These are phyloP conservation scores for Mionectes macconnelli DNA, from an alignment of 2,113 vertebrate species.

Conservation along the genomic window DNA sequence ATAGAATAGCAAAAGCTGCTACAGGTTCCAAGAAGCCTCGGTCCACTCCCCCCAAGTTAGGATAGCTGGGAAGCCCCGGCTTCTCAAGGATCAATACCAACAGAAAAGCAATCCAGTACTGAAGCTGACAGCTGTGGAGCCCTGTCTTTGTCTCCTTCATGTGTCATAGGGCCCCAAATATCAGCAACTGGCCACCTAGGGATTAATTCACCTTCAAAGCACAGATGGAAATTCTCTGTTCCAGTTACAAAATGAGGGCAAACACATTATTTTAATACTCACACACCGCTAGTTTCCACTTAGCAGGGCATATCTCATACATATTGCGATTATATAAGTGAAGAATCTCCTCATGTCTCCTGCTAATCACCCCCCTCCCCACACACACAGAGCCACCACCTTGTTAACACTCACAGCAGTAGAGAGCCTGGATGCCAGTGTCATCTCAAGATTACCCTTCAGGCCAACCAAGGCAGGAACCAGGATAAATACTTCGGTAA, in stretches of 20 bases:
- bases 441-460: constrained; percentile 98
- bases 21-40: neutral
- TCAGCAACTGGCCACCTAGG: neutral
- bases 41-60: neutral
- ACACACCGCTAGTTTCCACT: neutral
- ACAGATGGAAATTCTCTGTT: constrained; percentile 26
- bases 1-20: neutral
- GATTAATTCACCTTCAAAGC: constrained; percentile 45
- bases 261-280: constrained; percentile 23
- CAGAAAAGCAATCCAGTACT: neutral
- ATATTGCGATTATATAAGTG: neutral
- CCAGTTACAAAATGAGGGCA: constrained; percentile 44
- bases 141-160: constrained; percentile 23
- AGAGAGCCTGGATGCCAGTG: constrained; percentile 90
- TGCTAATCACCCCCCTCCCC: neutral
- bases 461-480: constrained; percentile 93
- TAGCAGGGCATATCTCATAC: neutral
- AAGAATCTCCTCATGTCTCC: neutral
- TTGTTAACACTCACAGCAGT: constrained; percentile 83
- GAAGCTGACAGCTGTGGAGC: neutral
- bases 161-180: neutral
- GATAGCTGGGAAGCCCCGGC: neutral
- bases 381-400: neutral
- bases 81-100: neutral
- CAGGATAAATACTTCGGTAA: constrained; percentile 88